Evolutionary conservation across 2,797 vertebrate species (phyloP).

Genomic region (Amazonetta brasiliensis): DNA sequence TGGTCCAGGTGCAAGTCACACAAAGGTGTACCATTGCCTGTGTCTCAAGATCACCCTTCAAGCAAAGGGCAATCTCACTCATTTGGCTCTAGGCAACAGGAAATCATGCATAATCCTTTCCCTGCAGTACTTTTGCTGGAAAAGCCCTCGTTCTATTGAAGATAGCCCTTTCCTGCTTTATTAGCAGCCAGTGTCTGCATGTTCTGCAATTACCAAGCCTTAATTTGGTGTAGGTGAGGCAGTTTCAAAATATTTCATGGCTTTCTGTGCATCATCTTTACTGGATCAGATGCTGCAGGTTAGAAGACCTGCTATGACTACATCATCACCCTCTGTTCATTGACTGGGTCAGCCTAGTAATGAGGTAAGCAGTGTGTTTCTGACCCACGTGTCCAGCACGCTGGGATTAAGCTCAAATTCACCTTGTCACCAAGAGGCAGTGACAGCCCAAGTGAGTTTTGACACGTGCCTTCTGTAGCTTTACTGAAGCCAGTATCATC

Average conservation of each 20-base stretch:
- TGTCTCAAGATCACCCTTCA: not conserved
- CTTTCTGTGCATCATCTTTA: not conserved
- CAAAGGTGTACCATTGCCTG: fast-evolving
- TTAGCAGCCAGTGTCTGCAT: too few relatives aligned
- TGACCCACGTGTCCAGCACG: not conserved
- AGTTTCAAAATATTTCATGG: not conserved
- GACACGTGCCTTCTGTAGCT: not conserved
- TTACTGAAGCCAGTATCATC: not conserved
- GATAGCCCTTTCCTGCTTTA: not conserved
- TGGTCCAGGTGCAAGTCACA: not conserved
- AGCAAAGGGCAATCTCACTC: not conserved
- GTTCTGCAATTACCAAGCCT: fast-evolving
- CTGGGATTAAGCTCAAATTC: not conserved
- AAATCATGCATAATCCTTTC: not conserved
- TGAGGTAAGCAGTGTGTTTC: fast-evolving
- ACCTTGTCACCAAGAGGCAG: not conserved
- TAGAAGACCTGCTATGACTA: not conserved
- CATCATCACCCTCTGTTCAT: not conserved
- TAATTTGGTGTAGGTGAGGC: not conserved
- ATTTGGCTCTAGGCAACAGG: fast-evolving
- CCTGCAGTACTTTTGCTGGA: not conserved
- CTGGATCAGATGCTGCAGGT: not conserved
- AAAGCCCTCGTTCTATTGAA: not conserved
- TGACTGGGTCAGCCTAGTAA: fast-evolving
- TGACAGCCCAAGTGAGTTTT: not conserved